Percentiles rank a stretch among this genome's conserved stretches.
Conservation (phyloP, 2,888 invertebrate species). For the Acleris holmiana region DNA sequence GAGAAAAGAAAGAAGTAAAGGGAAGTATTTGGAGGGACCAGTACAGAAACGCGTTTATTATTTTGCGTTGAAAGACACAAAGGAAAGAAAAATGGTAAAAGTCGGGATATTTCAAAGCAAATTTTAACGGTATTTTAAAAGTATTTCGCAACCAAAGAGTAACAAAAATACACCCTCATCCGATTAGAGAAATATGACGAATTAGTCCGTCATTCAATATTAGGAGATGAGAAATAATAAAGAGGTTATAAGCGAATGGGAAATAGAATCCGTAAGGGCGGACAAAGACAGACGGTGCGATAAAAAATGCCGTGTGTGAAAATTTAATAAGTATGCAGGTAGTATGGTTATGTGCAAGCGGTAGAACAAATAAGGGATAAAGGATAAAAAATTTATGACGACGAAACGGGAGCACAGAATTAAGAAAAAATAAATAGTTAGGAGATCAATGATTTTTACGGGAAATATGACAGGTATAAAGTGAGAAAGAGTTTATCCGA, state of each 20-base stretch:
- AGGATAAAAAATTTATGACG: slow-evolving; percentile 5
- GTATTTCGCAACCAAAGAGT: no score
- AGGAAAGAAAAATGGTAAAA: neutral
- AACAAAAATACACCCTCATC: no score
- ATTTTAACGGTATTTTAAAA: no score
- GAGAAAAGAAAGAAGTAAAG: slow-evolving; percentile 4
- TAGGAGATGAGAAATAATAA: neutral
- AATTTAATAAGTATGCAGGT: slow-evolving; percentile 1
- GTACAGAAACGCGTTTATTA: neutral
- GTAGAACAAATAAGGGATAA: slow-evolving; percentile 3
- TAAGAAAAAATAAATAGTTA: slow-evolving; percentile 15
- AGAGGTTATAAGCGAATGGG: no score
- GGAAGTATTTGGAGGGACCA: neutral
- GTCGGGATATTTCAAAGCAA: no score
- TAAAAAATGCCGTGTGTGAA: slow-evolving; percentile 8
- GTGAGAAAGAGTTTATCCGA: slow-evolving; percentile 11
- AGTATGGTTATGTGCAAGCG: neutral
- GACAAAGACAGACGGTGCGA: neutral
- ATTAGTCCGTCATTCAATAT: neutral
- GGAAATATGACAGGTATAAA: neutral
- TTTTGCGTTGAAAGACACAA: no score
- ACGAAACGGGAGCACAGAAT: slow-evolving; percentile 6
- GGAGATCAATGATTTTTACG: neutral
- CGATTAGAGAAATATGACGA: neutral
- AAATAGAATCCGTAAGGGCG: no score